Base-by-base conservation (phyloP, 2,888 invertebrate genomes). In the Troglohyphantes excavatus region DNA sequence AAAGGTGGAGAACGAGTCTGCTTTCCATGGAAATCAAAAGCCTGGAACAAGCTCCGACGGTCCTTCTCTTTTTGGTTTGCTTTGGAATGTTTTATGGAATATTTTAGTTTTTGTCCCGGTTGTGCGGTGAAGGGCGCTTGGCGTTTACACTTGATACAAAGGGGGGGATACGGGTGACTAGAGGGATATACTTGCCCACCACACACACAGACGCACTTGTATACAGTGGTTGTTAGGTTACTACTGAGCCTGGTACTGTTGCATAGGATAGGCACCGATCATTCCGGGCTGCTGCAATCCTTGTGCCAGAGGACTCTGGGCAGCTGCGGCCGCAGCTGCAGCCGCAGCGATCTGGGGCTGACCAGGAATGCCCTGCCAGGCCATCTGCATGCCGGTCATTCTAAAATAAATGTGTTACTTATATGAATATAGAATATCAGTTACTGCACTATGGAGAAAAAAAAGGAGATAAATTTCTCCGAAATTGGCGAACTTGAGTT, bases 251-350 rank as follows among this genome's bases (percentile, higher is more conserved):
- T 92, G 92, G 76, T 92, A 92, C 83, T 92, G 92, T 82, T 92
- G 92, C 92, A 92, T 92, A 75, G 92, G 92, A 79, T 92, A 95
- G 95, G 93, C 93, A 95, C 94, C 93, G 93, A 92, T 93, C 94
- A 94, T 93, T 84, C 89, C 90, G 93, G 94, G 94, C 93, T 94
- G 94, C 94, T 93, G 94, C 93, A 93, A 91, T 93, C 94, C 94
- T 94, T 95, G 92, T 61, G 91, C 91, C 39, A 91, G 75, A 61
- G 91, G 92, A 53, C 92, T 92, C 81, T 92, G 92, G 72, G 95
- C 95, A 92, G 95, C 95, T 93, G 95, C 94, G 92, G 95, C 95
- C 95, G 95, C 94, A 95, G 95, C 94, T 95, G 96, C 79, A 17
- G 91, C 91, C 83, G 91, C 91, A 33, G 88, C 91, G 11, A 91